Percentiles rank a stretch among this genome's conserved stretches.
Evolutionary conservation across 2,888 invertebrate species (phyloP).

Genomic region (Mesoligia furuncula): DNA sequence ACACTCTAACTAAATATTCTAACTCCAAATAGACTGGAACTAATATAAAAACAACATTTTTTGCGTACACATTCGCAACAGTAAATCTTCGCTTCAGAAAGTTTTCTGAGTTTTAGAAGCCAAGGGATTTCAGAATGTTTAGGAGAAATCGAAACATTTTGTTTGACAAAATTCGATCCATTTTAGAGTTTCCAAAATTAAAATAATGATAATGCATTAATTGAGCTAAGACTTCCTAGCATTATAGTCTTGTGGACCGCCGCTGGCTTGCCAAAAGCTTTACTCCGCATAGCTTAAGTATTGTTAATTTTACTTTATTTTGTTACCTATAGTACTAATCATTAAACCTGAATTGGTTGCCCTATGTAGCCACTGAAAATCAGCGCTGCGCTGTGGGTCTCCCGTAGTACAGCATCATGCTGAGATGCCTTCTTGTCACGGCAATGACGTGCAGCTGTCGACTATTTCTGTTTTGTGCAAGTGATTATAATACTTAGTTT

Average conservation of each 20-base stretch:
- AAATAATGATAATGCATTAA: too few relatives aligned
- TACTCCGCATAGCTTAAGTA: too few relatives aligned
- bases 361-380: too few relatives aligned
- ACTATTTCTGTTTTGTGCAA: too few relatives aligned
- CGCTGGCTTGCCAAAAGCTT: neutral
- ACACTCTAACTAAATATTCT: slow-evolving; percentile 12
- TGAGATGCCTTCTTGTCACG: neutral
- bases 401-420: too few relatives aligned
- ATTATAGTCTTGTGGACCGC: too few relatives aligned
- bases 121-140: neutral
- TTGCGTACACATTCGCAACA: neutral
- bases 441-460: neutral
- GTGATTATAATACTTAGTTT: too few relatives aligned
- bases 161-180: neutral
- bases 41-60: neutral
- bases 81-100: neutral
- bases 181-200: neutral
- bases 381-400: too few relatives aligned
- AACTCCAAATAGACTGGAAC: slow-evolving; percentile 19
- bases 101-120: slow-evolving; percentile 1
- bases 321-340: too few relatives aligned
- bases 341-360: too few relatives aligned
- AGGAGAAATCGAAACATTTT: neutral
- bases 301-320: too few relatives aligned
- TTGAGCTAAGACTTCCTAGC: neutral